These are phyloP conservation scores for human (Homo sapiens) DNA, from an alignment of 2,113 vertebrate species.

Conservation along the genomic window DNA sequence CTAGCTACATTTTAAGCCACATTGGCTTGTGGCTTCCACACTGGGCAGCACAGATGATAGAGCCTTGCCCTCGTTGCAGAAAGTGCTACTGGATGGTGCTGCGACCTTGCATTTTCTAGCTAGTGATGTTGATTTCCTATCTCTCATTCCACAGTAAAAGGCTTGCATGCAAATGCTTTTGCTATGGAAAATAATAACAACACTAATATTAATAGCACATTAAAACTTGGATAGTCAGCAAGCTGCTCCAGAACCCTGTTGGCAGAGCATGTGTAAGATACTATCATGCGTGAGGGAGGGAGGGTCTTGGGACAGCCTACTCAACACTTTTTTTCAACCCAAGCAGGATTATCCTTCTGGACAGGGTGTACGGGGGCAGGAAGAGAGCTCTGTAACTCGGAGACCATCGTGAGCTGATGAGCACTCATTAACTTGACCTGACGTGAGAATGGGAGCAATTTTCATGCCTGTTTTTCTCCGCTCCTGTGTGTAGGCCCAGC, in stretches of 20 bases:
- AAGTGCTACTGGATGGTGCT: background rate
- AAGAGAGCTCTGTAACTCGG: background rate
- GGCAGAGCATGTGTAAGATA: fast-evolving
- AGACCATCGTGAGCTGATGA: background rate
- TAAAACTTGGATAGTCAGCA: background rate
- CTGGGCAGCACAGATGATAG: background rate
- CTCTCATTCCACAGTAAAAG: background rate
- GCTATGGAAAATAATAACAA: background rate
- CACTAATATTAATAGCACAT: background rate
- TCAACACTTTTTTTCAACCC: background rate
- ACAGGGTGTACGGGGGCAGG: fast-evolving
- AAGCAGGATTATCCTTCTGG: fast-evolving
- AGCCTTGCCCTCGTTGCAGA: fast-evolving
- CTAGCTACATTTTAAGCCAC: background rate
- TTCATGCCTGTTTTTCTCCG: fast-evolving
- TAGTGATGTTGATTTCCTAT: background rate
- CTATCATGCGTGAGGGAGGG: fast-evolving
- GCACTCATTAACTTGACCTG: fast-evolving
- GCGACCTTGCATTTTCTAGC: fast-evolving
- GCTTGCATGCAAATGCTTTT: background rate
- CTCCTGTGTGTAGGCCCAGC: too few species aligned
- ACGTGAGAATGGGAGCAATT: too few species aligned
- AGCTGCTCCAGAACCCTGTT: fast-evolving
- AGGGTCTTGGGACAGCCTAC: background rate
- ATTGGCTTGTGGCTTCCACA: background rate